Evolutionary conservation across 1,140 invertebrate genomes (phyloP).

Genomic region (Galendromus occidentalis): DNA sequence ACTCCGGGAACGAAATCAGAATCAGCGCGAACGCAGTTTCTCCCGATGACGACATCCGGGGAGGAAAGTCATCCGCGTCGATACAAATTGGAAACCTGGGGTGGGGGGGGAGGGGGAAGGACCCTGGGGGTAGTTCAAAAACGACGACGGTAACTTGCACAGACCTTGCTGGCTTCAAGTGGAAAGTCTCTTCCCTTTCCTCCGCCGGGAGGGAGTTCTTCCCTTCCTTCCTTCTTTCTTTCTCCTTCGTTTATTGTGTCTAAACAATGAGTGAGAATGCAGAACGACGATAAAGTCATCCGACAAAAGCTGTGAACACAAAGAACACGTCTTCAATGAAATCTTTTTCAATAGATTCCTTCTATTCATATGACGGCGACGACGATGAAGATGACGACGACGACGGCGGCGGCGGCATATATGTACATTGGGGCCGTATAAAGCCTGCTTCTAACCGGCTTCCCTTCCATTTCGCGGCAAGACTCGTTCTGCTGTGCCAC

Average conservation of each 20-base stretch:
- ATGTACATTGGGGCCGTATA: conserved; percentile 11
- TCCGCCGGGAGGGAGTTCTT: too few species aligned
- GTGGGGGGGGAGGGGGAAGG: too few species aligned
- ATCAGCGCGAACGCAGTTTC: too few species aligned
- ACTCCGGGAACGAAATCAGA: too few species aligned
- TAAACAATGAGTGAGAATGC: conserved; percentile 9
- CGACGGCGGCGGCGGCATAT: background rate
- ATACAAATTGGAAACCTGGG: too few species aligned
- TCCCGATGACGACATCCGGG: too few species aligned
- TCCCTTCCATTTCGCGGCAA: conserved; percentile 4
- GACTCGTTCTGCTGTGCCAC: too few species aligned
- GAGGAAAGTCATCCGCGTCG: too few species aligned
- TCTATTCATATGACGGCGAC: conserved; percentile 11
- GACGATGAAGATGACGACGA: background rate
- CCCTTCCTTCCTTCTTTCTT: background rate
- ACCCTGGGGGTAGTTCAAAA: too few species aligned
- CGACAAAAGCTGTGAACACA: conserved; percentile 12
- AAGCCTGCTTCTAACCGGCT: conserved; percentile 7
- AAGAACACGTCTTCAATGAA: conserved; percentile 12
- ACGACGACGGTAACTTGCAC: too few species aligned
- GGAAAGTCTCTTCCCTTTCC: too few species aligned
- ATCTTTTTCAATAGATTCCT: conserved; percentile 12
- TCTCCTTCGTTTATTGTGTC: conserved; percentile 9
- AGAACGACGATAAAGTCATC: conserved; percentile 11
- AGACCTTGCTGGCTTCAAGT: too few species aligned